These are phyloP conservation scores for Luperina testacea DNA, from an alignment of 2,888 invertebrate species.

Conservation along the genomic window DNA sequence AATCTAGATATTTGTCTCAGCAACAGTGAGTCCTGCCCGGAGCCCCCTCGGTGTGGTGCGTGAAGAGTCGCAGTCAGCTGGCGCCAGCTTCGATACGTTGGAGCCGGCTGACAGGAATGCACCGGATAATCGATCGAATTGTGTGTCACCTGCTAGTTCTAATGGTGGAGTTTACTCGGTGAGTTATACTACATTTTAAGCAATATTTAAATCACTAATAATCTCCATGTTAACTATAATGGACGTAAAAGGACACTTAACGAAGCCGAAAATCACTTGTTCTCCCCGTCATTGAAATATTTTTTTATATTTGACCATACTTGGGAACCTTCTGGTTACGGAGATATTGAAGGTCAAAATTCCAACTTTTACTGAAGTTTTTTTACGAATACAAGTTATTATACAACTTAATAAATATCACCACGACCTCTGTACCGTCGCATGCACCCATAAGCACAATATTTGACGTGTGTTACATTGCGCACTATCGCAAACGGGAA, in stretches of 20 bases:
- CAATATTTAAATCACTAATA: not conserved
- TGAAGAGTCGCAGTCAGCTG: constrained; percentile 90
- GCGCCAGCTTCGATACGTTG: constrained; percentile 86
- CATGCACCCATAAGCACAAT: no score
- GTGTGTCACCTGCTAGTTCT: constrained; percentile 97
- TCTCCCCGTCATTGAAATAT: not conserved
- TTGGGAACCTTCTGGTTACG: not conserved
- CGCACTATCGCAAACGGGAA: no score
- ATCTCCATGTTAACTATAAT: not conserved
- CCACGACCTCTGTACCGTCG: no score
- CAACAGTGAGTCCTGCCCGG: constrained; percentile 87
- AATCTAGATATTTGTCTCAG: constrained; percentile 63
- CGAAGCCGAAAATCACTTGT: not conserved
- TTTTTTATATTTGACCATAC: not conserved
- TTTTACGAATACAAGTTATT: no score
- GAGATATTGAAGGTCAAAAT: not conserved
- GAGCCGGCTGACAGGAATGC: constrained; percentile 86
- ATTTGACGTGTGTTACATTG: no score
- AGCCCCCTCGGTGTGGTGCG: constrained; percentile 90
- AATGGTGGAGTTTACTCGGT: constrained; percentile 97
- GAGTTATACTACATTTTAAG: constrained; percentile 78
- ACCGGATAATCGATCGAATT: constrained; percentile 90
- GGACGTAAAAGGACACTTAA: fast-evolving
- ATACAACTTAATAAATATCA: no score
- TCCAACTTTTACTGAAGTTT: not conserved